These are phyloP conservation scores for Lethenteron reissneri DNA, from an alignment of 2,113 vertebrate species.

Conservation along the genomic window DNA sequence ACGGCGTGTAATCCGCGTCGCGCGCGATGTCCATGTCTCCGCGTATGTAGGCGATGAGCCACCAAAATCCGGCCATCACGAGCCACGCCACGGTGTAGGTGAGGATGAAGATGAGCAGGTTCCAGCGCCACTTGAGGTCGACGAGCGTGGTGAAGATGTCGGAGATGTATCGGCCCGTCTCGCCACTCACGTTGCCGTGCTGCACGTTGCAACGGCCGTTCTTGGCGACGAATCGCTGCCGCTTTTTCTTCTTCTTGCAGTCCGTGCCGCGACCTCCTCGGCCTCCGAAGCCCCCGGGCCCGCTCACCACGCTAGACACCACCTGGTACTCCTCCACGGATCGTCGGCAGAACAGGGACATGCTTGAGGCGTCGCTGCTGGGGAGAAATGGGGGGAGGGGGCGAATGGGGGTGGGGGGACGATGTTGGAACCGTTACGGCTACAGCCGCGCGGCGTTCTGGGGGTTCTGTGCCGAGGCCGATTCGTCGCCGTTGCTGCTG, in stretches of 20 bases:
- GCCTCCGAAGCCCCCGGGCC: too few relatives aligned
- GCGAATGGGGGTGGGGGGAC: too few relatives aligned
- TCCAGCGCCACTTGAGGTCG: slow-evolving; percentile 99
- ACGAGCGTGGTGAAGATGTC: slow-evolving; percentile 94
- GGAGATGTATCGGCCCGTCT: slow-evolving; percentile 87
- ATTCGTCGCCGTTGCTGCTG: too few relatives aligned
- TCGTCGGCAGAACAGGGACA: too few relatives aligned
- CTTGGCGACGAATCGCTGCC: slow-evolving; percentile 96
- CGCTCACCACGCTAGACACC: too few relatives aligned
- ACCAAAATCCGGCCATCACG: slow-evolving; percentile 98
- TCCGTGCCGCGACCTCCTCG: too few relatives aligned
- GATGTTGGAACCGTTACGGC: too few relatives aligned
- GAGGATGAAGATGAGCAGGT: slow-evolving; percentile 91
- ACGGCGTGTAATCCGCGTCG: slow-evolving; percentile 76
- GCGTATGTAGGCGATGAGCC: slow-evolving; percentile 80
- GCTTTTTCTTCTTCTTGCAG: slow-evolving; percentile 34
- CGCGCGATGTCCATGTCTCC: slow-evolving; percentile 74
- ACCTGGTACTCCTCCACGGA: too few relatives aligned
- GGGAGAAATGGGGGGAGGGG: too few relatives aligned
- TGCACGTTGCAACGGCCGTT: slow-evolving; percentile 97
- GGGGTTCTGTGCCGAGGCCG: too few relatives aligned
- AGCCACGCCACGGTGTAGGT: slow-evolving; percentile 98
- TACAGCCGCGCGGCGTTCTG: too few relatives aligned
- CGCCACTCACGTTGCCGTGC: slow-evolving; percentile 90
- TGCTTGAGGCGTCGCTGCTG: too few relatives aligned